Percentiles rank a stretch among this genome's conserved stretches.
phyloP scores from a whole-genome alignment of 2,888 invertebrate species.

The Himalopsyche anomala region DNA sequence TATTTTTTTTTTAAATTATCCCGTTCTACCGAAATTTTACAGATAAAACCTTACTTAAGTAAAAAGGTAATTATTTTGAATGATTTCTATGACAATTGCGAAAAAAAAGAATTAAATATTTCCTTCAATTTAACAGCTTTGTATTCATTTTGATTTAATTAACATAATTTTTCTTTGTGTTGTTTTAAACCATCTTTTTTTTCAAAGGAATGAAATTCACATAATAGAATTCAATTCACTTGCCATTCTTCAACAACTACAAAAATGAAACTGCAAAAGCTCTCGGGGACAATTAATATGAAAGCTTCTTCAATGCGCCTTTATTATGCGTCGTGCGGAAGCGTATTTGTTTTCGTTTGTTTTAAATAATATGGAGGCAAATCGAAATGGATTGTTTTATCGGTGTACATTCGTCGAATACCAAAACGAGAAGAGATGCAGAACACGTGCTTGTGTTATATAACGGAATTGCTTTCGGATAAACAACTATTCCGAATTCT shows the following conservation, averaged over 20 bases:
- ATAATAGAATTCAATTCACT: not conserved
- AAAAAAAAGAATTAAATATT: too few relatives aligned
- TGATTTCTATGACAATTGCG: too few relatives aligned
- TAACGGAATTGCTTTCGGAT: constrained; percentile 24
- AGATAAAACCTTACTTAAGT: too few relatives aligned
- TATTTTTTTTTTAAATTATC: too few relatives aligned
- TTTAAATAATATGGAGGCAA: constrained; percentile 37
- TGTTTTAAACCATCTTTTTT: too few relatives aligned
- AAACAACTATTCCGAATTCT: constrained; percentile 14
- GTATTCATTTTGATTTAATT: too few relatives aligned
- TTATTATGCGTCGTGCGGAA: constrained; percentile 12
- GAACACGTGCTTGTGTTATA: not conserved
- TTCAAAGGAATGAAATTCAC: too few relatives aligned
- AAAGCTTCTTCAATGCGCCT: not conserved
- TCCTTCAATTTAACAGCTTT: too few relatives aligned
- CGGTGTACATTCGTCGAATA: constrained; percentile 52
- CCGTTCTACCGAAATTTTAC: too few relatives aligned
- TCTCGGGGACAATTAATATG: constrained; percentile 1
- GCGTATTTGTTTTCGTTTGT: constrained; percentile 35
- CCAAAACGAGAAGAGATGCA: constrained; percentile 37
- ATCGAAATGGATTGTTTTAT: constrained; percentile 50
- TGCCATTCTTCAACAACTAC: not conserved
- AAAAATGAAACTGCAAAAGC: constrained; percentile 7
- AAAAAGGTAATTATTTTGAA: too few relatives aligned
- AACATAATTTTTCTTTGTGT: too few relatives aligned